A percentile compares a stretch with the other conserved stretches of the same genome.
These are phyloP conservation scores for Heterotis niloticus DNA, from an alignment of 2,113 vertebrate genomes.

Conservation along the genomic window DNA sequence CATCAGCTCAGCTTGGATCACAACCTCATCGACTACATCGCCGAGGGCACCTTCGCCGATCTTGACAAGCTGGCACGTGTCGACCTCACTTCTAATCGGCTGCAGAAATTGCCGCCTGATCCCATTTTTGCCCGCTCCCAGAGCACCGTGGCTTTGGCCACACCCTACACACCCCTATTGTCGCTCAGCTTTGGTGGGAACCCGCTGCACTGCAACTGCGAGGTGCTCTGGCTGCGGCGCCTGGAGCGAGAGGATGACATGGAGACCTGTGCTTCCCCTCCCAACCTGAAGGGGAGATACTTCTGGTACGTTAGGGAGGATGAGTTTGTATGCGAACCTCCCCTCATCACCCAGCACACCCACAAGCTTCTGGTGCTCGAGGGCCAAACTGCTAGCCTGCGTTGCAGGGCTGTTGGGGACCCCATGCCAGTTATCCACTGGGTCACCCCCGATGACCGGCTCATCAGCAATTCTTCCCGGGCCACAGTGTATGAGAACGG, in stretches of 20 bases:
- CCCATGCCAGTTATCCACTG: constrained; percentile 90
- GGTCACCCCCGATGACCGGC: constrained; percentile 86
- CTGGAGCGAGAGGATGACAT: constrained; percentile 88
- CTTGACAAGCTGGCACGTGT: constrained; percentile 84
- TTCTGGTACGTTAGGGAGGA: constrained; percentile 93
- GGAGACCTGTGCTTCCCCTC: constrained; percentile 93
- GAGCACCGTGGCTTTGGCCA: constrained; percentile 64
- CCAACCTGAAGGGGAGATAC: constrained; percentile 84
- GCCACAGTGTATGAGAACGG: constrained; percentile 87
- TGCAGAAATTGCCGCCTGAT: constrained; percentile 91
- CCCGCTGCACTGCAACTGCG: constrained; percentile 92
- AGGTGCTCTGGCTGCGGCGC: constrained; percentile 87
- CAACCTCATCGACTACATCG: constrained; percentile 85
- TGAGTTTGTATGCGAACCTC: constrained; percentile 92
- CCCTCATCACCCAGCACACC: constrained; percentile 92
- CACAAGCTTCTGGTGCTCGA: constrained; percentile 91
- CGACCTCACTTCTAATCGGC: constrained; percentile 90
- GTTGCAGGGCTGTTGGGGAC: constrained; percentile 94
- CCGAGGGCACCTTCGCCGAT: constrained; percentile 88
- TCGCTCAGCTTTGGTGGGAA: constrained; percentile 93
- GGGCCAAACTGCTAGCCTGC: constrained; percentile 86
- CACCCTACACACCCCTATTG: constrained; percentile 77
- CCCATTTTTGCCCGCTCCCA: constrained; percentile 91
- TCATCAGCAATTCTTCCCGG: constrained; percentile 87
- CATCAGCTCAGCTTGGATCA: constrained; percentile 96